A percentile compares a stretch with the other conserved stretches of the same genome.
phyloP scores from a whole-genome alignment of 2,888 invertebrate species.

The Apamea epomidion region DNA sequence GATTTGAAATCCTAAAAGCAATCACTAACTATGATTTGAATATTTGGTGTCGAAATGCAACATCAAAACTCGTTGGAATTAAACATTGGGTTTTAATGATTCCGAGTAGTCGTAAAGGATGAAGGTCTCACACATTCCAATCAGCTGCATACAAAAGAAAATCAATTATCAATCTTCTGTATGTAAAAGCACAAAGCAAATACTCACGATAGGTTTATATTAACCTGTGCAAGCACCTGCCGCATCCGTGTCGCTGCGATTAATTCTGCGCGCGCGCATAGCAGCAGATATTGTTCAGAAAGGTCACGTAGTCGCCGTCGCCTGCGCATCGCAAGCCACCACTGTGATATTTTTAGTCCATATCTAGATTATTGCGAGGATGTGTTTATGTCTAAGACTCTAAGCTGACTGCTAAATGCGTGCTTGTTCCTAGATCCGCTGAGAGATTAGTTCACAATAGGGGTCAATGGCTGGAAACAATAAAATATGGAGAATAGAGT shows the following conservation, averaged over 20 bases:
- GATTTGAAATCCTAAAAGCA: not conserved
- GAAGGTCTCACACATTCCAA: not conserved
- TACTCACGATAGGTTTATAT: slow-evolving; percentile 1
- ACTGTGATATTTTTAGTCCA: slow-evolving; percentile 56
- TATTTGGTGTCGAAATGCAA: not conserved
- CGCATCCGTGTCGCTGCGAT: slow-evolving; percentile 59
- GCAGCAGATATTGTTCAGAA: slow-evolving; percentile 61
- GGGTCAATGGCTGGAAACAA: slow-evolving; percentile 48
- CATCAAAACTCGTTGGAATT: not conserved
- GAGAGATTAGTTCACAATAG: slow-evolving; percentile 54
- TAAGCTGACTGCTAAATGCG: slow-evolving; percentile 53
- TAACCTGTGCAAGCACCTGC: slow-evolving; percentile 35
- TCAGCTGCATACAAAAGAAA: slow-evolving; percentile 25
- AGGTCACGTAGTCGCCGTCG: slow-evolving; percentile 57
- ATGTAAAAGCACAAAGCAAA: slow-evolving; percentile 11
- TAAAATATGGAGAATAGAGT: slow-evolving; percentile 28
- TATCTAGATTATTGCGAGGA: slow-evolving; percentile 66
- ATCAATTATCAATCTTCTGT: slow-evolving; percentile 10
- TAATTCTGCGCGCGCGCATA: slow-evolving; percentile 62
- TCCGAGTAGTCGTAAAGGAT: not conserved
- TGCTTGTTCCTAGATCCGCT: slow-evolving; percentile 38
- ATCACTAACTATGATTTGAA: not conserved
- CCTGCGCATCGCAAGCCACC: slow-evolving; percentile 27
- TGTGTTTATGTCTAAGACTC: slow-evolving; percentile 34
- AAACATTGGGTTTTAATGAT: not conserved